Percentiles rank a stretch among this genome's conserved stretches.
phyloP scores from a whole-genome alignment of 2,888 invertebrate genomes.

The Actias luna region DNA sequence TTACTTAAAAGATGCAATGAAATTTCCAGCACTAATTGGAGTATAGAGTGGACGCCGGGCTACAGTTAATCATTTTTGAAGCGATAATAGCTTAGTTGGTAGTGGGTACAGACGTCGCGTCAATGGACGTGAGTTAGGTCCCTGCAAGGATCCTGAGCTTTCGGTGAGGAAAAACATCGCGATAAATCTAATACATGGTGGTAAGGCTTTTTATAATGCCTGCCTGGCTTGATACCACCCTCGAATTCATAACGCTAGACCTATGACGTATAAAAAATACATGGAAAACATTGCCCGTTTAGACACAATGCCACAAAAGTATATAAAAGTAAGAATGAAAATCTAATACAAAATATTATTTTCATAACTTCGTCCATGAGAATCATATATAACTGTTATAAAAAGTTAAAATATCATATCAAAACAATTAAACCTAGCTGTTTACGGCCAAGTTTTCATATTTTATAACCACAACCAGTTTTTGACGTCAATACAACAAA shows the following conservation, averaged over 20 bases:
- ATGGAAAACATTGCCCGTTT: too few relatives aligned
- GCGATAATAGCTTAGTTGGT: not conserved
- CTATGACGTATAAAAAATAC: too few relatives aligned
- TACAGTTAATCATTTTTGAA: too few relatives aligned
- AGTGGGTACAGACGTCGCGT: not conserved
- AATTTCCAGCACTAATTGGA: too few relatives aligned
- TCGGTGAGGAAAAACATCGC: not conserved
- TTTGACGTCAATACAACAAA: constrained; percentile 46
- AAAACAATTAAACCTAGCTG: constrained; percentile 13
- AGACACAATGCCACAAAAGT: not conserved
- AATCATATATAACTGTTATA: not conserved
- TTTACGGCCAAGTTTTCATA: constrained; percentile 35
- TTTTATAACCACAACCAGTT: constrained; percentile 37
- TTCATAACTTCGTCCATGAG: too few relatives aligned
- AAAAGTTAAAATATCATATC: not conserved
- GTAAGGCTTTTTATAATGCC: not conserved
- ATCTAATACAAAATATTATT: not conserved
- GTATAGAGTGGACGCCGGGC: too few relatives aligned
- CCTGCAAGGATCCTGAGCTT: not conserved
- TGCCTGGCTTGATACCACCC: not conserved
- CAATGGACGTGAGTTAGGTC: not conserved
- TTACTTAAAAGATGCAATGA: too few relatives aligned
- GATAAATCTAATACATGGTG: not conserved
- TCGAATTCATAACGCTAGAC: not conserved
- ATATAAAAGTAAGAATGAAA: not conserved